Percentiles rank a stretch among this genome's conserved stretches.
Evolutionary conservation across 2,113 vertebrate species (phyloP).

Genomic region (Oncorhynchus kisutch): DNA sequence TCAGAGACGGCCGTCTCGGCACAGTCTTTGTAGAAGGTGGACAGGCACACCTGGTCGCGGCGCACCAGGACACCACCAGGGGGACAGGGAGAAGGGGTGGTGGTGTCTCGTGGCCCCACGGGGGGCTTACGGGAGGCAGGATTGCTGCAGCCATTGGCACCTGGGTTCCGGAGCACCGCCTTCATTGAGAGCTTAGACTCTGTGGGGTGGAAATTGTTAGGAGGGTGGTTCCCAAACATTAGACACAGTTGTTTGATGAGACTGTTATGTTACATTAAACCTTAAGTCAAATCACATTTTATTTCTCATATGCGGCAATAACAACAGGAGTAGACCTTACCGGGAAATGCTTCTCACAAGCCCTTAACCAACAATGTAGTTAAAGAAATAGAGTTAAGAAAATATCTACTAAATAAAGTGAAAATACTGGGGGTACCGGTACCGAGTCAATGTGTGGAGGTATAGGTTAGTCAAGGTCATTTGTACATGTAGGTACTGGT

Average conservation of each 20-base stretch:
- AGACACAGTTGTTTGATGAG: neutral
- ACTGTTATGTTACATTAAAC: neutral
- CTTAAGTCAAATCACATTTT: no score
- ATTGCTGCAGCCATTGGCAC: constrained; percentile 28
- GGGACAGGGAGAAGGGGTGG: constrained; percentile 33
- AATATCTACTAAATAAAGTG: no score
- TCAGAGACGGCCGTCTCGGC: constrained; percentile 41
- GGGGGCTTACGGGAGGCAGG: constrained; percentile 61
- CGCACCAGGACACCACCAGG: constrained; percentile 47
- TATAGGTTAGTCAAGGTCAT: no score
- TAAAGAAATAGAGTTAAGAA: no score
- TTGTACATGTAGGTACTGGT: no score
- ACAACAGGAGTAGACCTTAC: no score
- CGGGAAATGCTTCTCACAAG: no score
- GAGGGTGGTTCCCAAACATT: neutral
- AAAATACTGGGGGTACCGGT: no score
- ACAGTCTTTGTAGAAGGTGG: constrained; percentile 72
- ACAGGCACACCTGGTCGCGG: constrained; percentile 73
- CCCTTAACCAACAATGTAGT: no score
- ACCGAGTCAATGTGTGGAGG: no score
- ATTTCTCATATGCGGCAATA: no score
- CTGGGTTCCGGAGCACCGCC: neutral
- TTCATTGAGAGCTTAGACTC: constrained; percentile 46
- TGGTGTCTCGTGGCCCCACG: constrained; percentile 35
- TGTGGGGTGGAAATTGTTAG: constrained; percentile 19